These are phyloP conservation scores for Trachemys scripta DNA, from an alignment of 2,113 vertebrate species.

Conservation along the genomic window DNA sequence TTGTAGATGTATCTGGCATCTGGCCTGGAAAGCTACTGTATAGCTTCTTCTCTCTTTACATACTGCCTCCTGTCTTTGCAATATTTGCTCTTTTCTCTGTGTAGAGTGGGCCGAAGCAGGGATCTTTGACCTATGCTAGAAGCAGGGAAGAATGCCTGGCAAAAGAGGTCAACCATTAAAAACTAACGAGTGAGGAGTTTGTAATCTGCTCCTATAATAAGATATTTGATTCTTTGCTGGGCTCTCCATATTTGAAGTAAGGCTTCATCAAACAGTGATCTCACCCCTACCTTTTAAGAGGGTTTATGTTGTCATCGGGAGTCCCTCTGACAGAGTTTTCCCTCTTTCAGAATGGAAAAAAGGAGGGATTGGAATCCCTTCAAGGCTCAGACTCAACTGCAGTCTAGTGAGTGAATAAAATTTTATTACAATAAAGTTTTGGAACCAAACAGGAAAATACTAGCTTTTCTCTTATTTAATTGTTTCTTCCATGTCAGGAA, in stretches of 20 bases:
- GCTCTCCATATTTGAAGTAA: neutral
- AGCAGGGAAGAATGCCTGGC: neutral
- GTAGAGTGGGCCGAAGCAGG: neutral
- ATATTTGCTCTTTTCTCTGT: neutral
- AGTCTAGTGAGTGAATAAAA: neutral
- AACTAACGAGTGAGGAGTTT: neutral
- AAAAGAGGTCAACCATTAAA: slow-evolving; percentile 5
- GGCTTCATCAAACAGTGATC: neutral
- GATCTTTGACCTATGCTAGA: neutral
- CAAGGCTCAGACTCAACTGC: too few relatives aligned
- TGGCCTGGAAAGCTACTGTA: neutral
- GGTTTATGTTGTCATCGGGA: neutral
- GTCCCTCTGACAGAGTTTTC: neutral
- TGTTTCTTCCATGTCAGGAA: neutral
- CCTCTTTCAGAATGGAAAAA: neutral
- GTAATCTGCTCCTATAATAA: neutral
- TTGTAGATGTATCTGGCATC: neutral
- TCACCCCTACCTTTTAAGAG: neutral
- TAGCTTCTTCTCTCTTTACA: neutral
- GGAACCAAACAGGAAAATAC: neutral
- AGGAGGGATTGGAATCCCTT: neutral
- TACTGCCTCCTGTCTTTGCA: neutral
- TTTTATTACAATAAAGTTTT: neutral
- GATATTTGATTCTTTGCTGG: too few relatives aligned
- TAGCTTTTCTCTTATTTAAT: neutral